Evolutionary conservation across 2,888 invertebrate species (phyloP).

Genomic region (Magallana nippona): DNA sequence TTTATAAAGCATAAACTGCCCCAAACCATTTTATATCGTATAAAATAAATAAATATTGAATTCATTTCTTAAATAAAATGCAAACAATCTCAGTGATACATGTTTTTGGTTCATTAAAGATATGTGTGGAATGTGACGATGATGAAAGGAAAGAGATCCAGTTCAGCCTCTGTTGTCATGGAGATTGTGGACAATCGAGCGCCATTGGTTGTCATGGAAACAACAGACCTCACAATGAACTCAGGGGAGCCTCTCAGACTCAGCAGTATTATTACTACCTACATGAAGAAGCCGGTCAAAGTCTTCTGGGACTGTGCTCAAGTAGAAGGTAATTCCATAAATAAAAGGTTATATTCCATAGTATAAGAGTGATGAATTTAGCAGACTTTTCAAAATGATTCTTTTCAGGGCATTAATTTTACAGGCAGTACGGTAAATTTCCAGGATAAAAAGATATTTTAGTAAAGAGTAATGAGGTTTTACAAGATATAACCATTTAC

Average conservation of each 20-base stretch:
- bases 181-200: slow-evolving; percentile 39
- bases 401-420: no score
- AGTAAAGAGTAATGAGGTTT: no score
- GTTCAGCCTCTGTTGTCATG: background rate
- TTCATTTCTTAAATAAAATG: no score
- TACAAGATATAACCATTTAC: no score
- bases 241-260: slow-evolving; percentile 38
- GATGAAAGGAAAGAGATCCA: slow-evolving; percentile 36
- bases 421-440: no score
- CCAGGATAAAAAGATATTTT: no score
- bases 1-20: no score
- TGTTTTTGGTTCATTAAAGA: slow-evolving; percentile 2
- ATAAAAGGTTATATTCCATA: no score
- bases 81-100: background rate
- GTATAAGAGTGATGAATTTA: no score
- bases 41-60: no score
- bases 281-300: slow-evolving; percentile 39
- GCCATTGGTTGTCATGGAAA: slow-evolving; percentile 27
- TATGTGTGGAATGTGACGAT: slow-evolving; percentile 44
- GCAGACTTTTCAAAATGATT: no score
- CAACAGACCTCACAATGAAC: slow-evolving; percentile 18
- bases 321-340: background rate
- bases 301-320: slow-evolving; percentile 41
- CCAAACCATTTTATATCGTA: no score
- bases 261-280: slow-evolving; percentile 31